phyloP scores from a whole-genome alignment of 37 sponge, comb jelly and placozoan genomes.

The Eunapius fragilis region DNA sequence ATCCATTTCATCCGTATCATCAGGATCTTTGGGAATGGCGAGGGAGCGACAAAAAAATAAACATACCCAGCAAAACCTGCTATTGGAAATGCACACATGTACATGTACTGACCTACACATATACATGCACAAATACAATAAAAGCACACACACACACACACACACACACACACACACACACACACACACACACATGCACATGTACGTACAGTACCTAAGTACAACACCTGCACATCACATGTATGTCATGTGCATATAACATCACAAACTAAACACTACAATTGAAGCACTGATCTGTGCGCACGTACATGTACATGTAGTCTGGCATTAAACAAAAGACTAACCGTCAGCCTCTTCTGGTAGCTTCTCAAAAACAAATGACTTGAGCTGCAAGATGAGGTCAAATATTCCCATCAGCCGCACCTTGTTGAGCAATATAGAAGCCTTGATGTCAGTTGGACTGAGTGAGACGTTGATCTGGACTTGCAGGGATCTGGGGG shows the following conservation, averaged over 20 bases:
- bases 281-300: too few species aligned
- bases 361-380: slow-evolving; percentile 65
- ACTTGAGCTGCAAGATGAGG: slow-evolving; percentile 69
- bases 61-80: neutral
- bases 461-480: slow-evolving; percentile 75
- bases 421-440: slow-evolving; percentile 78
- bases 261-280: neutral
- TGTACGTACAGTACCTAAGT: neutral
- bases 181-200: neutral
- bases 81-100: too few species aligned
- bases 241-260: neutral
- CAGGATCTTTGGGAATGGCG: neutral
- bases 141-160: too few species aligned
- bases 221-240: neutral
- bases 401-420: slow-evolving; percentile 82
- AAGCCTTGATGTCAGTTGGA: slow-evolving; percentile 65
- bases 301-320: too few species aligned
- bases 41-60: too few species aligned
- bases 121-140: too few species aligned
- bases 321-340: too few species aligned
- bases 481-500: slow-evolving; percentile 24
- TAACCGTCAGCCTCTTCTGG: slow-evolving; percentile 39
- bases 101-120: too few species aligned
- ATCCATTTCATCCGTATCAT: neutral
- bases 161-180: too few species aligned